Conservation (phyloP, 2,113 vertebrate species). For the Hippocampus barbouri region DNA sequence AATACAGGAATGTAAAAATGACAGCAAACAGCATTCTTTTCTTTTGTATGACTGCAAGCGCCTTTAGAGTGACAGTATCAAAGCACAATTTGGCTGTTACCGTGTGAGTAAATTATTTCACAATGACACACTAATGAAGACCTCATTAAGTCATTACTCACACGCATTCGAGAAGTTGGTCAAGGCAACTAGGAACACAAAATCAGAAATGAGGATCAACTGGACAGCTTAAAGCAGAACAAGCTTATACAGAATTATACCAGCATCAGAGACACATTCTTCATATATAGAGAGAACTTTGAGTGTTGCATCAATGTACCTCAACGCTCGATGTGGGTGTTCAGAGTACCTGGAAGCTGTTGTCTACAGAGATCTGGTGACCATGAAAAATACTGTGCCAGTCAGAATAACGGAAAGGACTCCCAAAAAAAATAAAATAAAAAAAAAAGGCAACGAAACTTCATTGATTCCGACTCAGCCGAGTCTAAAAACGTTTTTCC, state of each 20-base stretch:
- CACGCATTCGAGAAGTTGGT: conserved; percentile 53
- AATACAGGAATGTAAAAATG: conserved; percentile 69
- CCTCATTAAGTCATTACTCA: conserved; percentile 16
- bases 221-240: conserved; percentile 22
- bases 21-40: conserved; percentile 55
- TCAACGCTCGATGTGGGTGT: conserved; percentile 39
- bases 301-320: conserved; percentile 60
- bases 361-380: conserved; percentile 31
- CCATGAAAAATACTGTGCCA: conserved; percentile 53
- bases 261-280: conserved; percentile 43
- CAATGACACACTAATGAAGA: conserved; percentile 53
- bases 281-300: conserved; percentile 34
- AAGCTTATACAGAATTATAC: conserved; percentile 20
- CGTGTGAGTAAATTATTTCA: conserved; percentile 47
- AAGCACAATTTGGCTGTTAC: conserved; percentile 62
- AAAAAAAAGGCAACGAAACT: conserved; percentile 55
- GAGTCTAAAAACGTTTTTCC: conserved; percentile 48
- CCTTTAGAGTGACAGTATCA: conserved; percentile 81
- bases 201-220: conserved; percentile 15
- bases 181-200: conserved; percentile 64
- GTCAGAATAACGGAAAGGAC: conserved; percentile 16
- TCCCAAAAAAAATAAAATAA: no score
- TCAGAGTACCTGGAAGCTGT: conserved; percentile 61
- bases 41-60: conserved; percentile 53
- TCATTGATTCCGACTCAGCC: conserved; percentile 23